phyloP scores from a whole-genome alignment of 2,113 vertebrate species.

The Lipotes vexillifer region DNA sequence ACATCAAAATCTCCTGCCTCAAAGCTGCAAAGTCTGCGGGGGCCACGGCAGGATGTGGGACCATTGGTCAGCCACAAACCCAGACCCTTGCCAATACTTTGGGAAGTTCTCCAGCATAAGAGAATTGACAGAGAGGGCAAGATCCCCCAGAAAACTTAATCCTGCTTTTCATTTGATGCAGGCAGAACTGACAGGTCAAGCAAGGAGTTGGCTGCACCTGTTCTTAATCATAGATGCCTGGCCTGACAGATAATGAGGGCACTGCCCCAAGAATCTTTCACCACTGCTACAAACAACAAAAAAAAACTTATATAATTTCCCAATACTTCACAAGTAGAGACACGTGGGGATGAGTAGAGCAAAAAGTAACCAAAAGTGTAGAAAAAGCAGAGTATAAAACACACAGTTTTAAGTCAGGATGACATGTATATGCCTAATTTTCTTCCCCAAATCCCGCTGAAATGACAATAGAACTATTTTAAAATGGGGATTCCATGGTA shows the following conservation, averaged over 20 bases:
- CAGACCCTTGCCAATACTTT: constrained; percentile 6
- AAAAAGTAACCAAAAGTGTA: neutral
- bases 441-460: neutral
- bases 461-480: neutral
- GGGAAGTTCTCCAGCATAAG: neutral
- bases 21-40: neutral
- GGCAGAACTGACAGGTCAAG: neutral
- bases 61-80: constrained; percentile 35
- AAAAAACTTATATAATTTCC: neutral
- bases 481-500: neutral
- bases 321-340: neutral
- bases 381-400: neutral
- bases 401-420: neutral
- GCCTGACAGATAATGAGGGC: constrained; percentile 42
- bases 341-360: neutral
- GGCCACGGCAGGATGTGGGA: constrained; percentile 33
- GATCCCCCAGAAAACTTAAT: neutral
- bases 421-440: neutral
- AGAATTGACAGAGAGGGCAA: neutral
- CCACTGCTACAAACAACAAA: neutral
- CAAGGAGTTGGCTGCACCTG: neutral
- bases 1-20: constrained; percentile 40
- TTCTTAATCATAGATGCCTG: constrained; percentile 16
- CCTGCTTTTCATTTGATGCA: constrained; percentile 41
- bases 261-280: constrained; percentile 35